A percentile compares a stretch with the other conserved stretches of the same genome.
These are phyloP conservation scores for Todus mexicanus DNA, from an alignment of 2,797 vertebrate species.

Conservation along the genomic window DNA sequence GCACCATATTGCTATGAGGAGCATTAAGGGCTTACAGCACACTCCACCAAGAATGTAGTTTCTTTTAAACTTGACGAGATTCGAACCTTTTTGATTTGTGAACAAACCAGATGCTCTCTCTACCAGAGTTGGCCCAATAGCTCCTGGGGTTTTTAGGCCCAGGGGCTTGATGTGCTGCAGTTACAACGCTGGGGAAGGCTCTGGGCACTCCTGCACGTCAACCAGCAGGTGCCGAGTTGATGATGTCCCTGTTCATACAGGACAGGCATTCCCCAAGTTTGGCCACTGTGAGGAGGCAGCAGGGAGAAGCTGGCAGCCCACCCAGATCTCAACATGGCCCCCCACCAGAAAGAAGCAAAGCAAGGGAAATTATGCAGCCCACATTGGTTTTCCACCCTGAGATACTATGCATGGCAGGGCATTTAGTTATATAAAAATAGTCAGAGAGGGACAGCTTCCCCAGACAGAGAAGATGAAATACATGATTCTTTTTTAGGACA, in stretches of 20 bases:
- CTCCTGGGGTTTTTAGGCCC: background rate
- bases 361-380: slow-evolving; percentile 23
- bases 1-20: background rate
- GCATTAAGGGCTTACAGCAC: background rate
- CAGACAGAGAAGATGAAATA: background rate
- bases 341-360: slow-evolving; percentile 6
- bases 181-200: slow-evolving; percentile 50
- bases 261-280: slow-evolving; percentile 64
- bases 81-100: background rate
- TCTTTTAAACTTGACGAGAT: background rate
- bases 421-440: slow-evolving; percentile 16
- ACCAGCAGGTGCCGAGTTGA: slow-evolving; percentile 63
- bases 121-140: background rate
- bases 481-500: background rate
- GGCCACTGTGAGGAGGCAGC: slow-evolving; percentile 5
- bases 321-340: background rate
- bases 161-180: background rate
- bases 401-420: background rate
- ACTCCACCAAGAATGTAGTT: background rate
- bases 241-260: slow-evolving; percentile 45
- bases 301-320: slow-evolving; percentile 48
- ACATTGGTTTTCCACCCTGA: background rate
- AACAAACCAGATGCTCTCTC: background rate
- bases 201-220: background rate
- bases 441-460: background rate